Evolutionary conservation across 2,888 invertebrate genomes (phyloP), one percentile per base, ranked within the genome.

Genomic region (Cerastis rubricosa): DNA sequence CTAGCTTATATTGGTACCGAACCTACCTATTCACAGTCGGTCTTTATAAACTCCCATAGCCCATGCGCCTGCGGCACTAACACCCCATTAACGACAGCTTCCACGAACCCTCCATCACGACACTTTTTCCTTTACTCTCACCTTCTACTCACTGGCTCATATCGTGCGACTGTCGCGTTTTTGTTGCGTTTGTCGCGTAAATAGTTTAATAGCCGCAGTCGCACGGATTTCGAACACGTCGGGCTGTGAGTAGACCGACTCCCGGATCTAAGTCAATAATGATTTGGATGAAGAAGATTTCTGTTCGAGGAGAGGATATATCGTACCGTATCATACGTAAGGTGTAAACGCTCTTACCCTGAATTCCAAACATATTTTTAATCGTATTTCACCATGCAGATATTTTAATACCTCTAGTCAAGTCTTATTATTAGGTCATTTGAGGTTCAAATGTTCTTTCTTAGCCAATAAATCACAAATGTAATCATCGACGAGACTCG

Each of bases 101-200:
- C 85, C 85, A 73, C 66, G 84, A 81, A 84, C 68, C 73, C 68
- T 57, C 65, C 57, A 83, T 77, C 76, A 74, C 71, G 63, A 70
- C 83, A 86, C 87, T 91, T 90, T 90, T 89, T 89, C 86, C 80
- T 63, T 82, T 85, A 89, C 89, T 89, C 88, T 90, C 88, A 86
- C 88, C 85, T 85, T 85, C 86, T 74, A 83, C 90, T 91, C 87
- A 90, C 88, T 93, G 91, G 89, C 91, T 91, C 89, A 93, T 92
- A 91, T 86, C 88, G 90, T 87, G 89, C 84, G 87, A 85, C 81
- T 79, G 84, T 65, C 81, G 80, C 83, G 88, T 93, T 93, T 93
- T 93, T 93, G 88, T 76, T 79, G 74, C 74, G 83, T 65, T 79
- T 81, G 87, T 86, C 89, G 88, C 90, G 91, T 94, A 94, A 94